Percentiles rank a stretch among this genome's conserved stretches.
These are phyloP conservation scores for Sebastes matsubarae DNA, from an alignment of 2,797 vertebrate genomes.

Conservation along the genomic window DNA sequence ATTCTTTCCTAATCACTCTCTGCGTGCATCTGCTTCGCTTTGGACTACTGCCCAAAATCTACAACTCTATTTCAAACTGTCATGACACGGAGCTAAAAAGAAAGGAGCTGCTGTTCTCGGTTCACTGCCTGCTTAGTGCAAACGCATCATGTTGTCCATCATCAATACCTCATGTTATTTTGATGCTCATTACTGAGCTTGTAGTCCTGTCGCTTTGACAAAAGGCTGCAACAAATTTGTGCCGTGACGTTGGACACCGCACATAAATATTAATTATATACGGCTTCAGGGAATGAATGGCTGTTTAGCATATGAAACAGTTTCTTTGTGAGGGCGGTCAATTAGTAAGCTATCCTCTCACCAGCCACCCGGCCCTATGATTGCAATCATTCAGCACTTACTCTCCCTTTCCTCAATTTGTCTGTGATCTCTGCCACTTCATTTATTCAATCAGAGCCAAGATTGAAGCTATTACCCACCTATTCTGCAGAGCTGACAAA, in stretches of 20 bases:
- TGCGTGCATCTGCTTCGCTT: neutral
- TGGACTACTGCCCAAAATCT: conserved; percentile 15
- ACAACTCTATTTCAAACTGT: conserved; percentile 27
- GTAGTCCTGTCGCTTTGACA: conserved; percentile 19
- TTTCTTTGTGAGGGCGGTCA: conserved; percentile 30
- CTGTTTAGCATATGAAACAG: conserved; percentile 54
- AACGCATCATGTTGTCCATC: conserved; percentile 11
- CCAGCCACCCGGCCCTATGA: conserved; percentile 27
- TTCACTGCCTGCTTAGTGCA: neutral
- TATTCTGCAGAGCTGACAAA: conserved; percentile 11
- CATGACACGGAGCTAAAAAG: neutral
- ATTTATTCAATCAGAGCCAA: conserved; percentile 47
- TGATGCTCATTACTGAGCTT: conserved; percentile 24
- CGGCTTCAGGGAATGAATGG: neutral
- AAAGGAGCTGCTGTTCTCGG: neutral
- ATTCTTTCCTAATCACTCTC: neutral
- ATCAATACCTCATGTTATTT: conserved; percentile 7
- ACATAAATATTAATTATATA: conserved; percentile 28
- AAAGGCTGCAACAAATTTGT: conserved; percentile 20
- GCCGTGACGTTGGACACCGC: neutral
- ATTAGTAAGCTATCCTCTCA: conserved; percentile 35
- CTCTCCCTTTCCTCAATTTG: conserved; percentile 54
- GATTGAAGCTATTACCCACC: conserved; percentile 30
- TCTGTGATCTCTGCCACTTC: conserved; percentile 47
- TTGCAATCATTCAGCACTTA: conserved; percentile 57